Evolutionary conservation across 1,140 invertebrate species (phyloP).

Genomic region (Pseudomyrmex sp.): DNA sequence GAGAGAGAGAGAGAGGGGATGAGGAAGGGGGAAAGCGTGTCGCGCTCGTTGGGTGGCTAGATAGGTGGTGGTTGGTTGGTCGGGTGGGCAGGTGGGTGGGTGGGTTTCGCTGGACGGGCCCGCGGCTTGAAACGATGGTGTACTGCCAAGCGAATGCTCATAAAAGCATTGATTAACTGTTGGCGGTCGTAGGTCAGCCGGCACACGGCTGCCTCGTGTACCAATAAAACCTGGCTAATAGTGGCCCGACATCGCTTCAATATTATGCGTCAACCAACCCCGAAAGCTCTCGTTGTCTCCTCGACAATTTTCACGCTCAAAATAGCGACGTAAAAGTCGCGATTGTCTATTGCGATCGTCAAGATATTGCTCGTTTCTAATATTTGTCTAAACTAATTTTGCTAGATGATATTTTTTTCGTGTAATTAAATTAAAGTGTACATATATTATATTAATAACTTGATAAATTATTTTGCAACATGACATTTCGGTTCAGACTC

Average conservation of each 20-base stretch:
- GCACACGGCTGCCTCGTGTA: conserved; percentile 67
- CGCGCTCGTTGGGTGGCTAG: conserved; percentile 38
- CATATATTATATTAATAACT: no score
- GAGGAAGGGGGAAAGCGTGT: conserved; percentile 17
- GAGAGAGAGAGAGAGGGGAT: neutral
- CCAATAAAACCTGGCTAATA: conserved; percentile 76
- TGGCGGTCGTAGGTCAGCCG: conserved; percentile 78
- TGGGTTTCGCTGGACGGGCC: conserved; percentile 59
- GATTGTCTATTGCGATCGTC: neutral
- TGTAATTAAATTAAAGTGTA: no score
- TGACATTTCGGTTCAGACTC: no score
- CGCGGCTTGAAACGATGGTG: conserved; percentile 67
- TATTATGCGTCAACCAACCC: conserved; percentile 62
- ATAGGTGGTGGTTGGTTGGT: conserved; percentile 58
- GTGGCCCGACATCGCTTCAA: conserved; percentile 68
- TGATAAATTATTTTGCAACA: no score
- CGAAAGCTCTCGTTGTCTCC: conserved; percentile 35
- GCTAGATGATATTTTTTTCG: no score
- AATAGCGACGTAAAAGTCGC: conserved; percentile 25
- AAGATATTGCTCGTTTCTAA: neutral
- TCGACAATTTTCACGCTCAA: conserved; percentile 61
- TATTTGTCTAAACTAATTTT: neutral
- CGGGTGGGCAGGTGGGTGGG: conserved; percentile 54
- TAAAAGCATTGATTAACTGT: conserved; percentile 84
- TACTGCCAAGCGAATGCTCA: conserved; percentile 77